phyloP scores from a whole-genome alignment of 2,797 vertebrate genomes.

The Sebastiscus albofasciatus region DNA sequence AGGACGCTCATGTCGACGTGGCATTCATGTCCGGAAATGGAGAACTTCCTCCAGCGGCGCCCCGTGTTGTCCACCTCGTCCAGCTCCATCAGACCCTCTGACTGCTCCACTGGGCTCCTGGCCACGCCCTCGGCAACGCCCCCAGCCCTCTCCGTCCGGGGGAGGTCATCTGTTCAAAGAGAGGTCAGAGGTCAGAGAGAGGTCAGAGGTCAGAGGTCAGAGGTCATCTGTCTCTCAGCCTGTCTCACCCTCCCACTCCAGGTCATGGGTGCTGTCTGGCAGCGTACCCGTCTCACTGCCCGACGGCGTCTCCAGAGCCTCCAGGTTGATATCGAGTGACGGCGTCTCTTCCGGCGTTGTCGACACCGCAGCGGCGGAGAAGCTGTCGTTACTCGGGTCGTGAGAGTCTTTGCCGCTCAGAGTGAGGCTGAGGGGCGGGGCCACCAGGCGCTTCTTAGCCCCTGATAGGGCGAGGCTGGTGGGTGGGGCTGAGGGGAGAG shows the following conservation, averaged over 20 bases:
- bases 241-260: constrained; percentile 88
- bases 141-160: constrained; percentile 55
- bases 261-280: constrained; percentile 75
- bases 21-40: constrained; percentile 73
- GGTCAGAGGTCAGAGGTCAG: neutral
- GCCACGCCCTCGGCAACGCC: constrained; percentile 18
- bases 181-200: neutral
- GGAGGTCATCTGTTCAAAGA: constrained; percentile 57
- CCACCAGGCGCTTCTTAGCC: constrained; percentile 83
- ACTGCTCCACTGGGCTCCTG: constrained; percentile 50
- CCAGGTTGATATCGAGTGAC: constrained; percentile 84
- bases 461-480: constrained; percentile 79
- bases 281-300: constrained; percentile 86
- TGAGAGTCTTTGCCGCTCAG: constrained; percentile 64
- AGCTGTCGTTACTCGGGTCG: constrained; percentile 60
- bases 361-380: constrained; percentile 39
- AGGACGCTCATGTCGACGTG: constrained; percentile 85
- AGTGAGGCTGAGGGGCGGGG: constrained; percentile 75
- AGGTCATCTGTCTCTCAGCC: neutral
- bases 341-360: constrained; percentile 55
- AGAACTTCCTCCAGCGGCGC: constrained; percentile 85
- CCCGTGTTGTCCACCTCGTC: constrained; percentile 81
- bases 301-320: constrained; percentile 87
- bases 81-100: constrained; percentile 66
- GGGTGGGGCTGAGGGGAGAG: constrained; percentile 60